Conservation (phyloP, 2,797 vertebrate genomes). For the Bryconaethiops microstoma region DNA sequence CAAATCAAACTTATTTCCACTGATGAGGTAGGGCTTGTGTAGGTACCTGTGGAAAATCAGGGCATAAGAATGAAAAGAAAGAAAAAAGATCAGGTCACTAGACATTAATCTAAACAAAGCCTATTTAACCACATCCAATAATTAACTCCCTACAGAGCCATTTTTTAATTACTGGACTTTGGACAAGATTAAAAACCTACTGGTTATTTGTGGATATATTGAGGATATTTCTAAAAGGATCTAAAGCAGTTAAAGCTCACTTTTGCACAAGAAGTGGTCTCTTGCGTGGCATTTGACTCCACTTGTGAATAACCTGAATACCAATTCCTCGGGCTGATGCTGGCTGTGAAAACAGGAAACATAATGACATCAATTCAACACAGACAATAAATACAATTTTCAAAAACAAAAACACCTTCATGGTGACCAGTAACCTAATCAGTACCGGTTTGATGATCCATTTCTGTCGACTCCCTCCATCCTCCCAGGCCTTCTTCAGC, state of each 20-base stretch:
- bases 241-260: slow-evolving; percentile 63
- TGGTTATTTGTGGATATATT: neutral
- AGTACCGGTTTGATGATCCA: slow-evolving; percentile 97
- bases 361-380: neutral
- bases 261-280: slow-evolving; percentile 93
- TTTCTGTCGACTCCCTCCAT: slow-evolving; percentile 83
- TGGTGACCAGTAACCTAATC: neutral
- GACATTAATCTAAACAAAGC: neutral
- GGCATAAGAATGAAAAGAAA: neutral
- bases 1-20: slow-evolving; percentile 96
- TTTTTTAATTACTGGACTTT: neutral
- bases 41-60: slow-evolving; percentile 81
- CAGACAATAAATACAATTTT: slow-evolving; percentile 5
- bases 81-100: neutral
- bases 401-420: neutral
- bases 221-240: neutral
- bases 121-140: neutral
- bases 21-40: slow-evolving; percentile 98
- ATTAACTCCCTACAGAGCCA: neutral
- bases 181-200: neutral
- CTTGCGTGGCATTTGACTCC: slow-evolving; percentile 95
- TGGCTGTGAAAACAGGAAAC: slow-evolving; percentile 75
- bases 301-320: slow-evolving; percentile 97
- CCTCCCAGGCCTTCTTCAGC: slow-evolving; percentile 92
- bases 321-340: slow-evolving; percentile 94